These are phyloP conservation scores for Diadophis punctatus DNA, from an alignment of 2,113 vertebrate genomes.

Conservation along the genomic window DNA sequence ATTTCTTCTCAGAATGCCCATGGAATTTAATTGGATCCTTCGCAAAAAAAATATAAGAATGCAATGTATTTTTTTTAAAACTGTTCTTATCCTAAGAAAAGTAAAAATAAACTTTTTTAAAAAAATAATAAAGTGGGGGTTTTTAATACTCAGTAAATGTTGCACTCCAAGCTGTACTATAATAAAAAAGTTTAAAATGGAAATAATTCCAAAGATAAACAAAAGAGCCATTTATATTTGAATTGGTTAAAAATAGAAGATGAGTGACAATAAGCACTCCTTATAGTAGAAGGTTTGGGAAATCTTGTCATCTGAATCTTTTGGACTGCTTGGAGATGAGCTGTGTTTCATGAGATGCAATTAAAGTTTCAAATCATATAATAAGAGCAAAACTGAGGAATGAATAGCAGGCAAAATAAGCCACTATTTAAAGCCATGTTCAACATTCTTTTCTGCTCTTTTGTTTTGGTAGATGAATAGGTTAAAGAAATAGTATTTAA, in stretches of 20 bases:
- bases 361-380: not conserved
- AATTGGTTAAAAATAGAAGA: not conserved
- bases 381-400: constrained; percentile 48
- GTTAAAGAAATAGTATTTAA: constrained; percentile 45
- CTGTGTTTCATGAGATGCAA: not conserved
- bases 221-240: not conserved
- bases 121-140: not conserved
- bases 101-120: not conserved
- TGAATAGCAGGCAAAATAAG: constrained; percentile 35
- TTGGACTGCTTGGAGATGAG: not conserved
- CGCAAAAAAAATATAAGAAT: not conserved
- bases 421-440: constrained; percentile 49
- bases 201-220: not conserved
- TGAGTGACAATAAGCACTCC: not conserved
- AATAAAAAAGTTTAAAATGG: not conserved
- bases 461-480: not conserved
- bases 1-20: not conserved
- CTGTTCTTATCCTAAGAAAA: not conserved
- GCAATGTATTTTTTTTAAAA: not conserved
- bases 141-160: not conserved
- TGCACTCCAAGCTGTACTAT: not conserved
- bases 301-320: not conserved
- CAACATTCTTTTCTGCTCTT: constrained; percentile 40
- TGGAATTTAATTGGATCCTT: not conserved
- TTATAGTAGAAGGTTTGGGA: not conserved